Base-by-base conservation (phyloP, 1,140 invertebrate genomes). In the Trissolcus basalis region DNA sequence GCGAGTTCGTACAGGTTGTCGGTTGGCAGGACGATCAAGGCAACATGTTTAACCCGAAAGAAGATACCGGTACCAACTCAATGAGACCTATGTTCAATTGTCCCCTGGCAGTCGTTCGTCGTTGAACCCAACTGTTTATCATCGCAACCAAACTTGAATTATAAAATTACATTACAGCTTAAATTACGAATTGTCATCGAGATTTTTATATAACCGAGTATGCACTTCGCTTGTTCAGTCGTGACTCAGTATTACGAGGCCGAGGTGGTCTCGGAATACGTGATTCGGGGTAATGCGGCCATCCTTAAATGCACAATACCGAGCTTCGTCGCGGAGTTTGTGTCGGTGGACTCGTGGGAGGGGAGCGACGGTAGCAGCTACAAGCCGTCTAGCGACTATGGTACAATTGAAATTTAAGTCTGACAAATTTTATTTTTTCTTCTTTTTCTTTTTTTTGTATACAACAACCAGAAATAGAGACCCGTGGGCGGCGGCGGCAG, bases 301-400 rank as follows among this genome's bases (percentile, higher is more conserved):
- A 94, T 98, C 49, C 87, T 98, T 41, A 97, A 96, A 88, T 98
- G 96, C 86, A 95, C 93, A 77, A 96, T 98, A 78, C 97, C 96
- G 12, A 94, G 93, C 59, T 98, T 96, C 88, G 95, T 97, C 41
- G 93, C 94, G 44, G 96, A 97, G 89, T 97, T 96, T 85, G 94
- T 97, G 32, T 91, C 92, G 80, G 95, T 98, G 6, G 94, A 96
- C 80, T 92, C 94, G 58, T 98, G 96, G 96, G 92, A 95, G 65
- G 92, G 94, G 79, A 94, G 92, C 70, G 93, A 94, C 79, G 92
- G 91, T 71, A 91, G 92, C 64, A 92, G 92, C 85, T 95, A 93
- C 76, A 86, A 82, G 80, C 82, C 87, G 60, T 85, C 86, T 69
- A 85, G 81, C 55, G 86, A 90, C 77, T 91, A 90, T 74, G 90